These are phyloP conservation scores for Trachops cirrhosus DNA, from an alignment of 2,797 vertebrate species.

Conservation along the genomic window DNA sequence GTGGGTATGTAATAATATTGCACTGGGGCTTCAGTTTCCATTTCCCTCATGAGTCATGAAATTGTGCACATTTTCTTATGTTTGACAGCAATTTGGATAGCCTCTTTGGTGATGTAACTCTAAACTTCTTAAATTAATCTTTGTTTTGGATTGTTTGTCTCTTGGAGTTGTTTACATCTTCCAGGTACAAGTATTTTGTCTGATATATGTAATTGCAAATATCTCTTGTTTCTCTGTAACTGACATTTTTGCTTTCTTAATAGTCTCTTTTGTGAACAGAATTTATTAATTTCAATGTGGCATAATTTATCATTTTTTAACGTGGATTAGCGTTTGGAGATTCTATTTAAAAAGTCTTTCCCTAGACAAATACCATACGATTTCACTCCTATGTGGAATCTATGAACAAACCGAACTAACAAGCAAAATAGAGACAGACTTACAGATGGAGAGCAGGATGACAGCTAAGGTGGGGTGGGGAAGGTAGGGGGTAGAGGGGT, in stretches of 20 bases:
- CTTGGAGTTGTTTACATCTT: background rate
- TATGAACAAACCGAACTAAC: too few species aligned
- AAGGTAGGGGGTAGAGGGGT: too few species aligned
- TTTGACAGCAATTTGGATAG: background rate
- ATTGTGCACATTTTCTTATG: background rate
- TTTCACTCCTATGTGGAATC: too few species aligned
- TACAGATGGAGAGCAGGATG: too few species aligned
- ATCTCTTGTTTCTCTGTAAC: background rate
- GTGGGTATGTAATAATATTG: accelerated
- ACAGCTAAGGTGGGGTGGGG: too few species aligned
- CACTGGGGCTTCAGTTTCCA: too few species aligned
- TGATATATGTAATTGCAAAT: background rate
- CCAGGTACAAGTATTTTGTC: background rate
- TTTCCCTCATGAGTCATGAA: background rate
- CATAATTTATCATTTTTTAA: background rate
- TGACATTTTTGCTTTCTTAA: background rate
- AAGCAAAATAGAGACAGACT: too few species aligned
- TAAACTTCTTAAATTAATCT: background rate
- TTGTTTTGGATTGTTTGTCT: background rate
- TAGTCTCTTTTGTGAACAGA: background rate
- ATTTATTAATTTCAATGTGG: background rate
- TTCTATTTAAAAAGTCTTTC: background rate
- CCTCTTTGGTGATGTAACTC: background rate
- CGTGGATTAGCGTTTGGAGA: background rate
- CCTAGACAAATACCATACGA: background rate